Evolutionary conservation across 2,113 vertebrate genomes (phyloP).

Genomic region (Chaenogobius annularis): DNA sequence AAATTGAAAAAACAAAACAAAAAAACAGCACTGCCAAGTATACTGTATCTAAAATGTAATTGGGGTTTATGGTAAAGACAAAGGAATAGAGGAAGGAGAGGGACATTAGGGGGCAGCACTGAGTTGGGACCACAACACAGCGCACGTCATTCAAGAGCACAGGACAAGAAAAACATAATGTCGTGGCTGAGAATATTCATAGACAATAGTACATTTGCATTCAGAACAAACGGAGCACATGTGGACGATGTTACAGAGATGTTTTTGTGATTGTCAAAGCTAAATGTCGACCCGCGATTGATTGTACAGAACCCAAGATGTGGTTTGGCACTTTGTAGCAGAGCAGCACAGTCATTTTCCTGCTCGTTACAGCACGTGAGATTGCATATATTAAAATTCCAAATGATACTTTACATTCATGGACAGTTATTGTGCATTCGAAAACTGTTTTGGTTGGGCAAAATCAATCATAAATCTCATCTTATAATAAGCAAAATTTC

Average conservation of each 20-base stretch:
- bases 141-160: background rate
- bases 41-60: conserved; percentile 42
- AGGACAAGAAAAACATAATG: background rate
- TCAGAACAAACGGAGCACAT: conserved; percentile 2
- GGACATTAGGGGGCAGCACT: conserved; percentile 27
- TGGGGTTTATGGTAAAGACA: conserved; percentile 62
- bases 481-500: too few relatives aligned
- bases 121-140: conserved; percentile 21
- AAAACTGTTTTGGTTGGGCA: background rate
- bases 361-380: background rate
- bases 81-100: conserved; percentile 33
- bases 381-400: background rate
- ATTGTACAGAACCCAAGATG: background rate
- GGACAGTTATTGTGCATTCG: background rate
- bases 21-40: conserved; percentile 68
- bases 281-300: background rate
- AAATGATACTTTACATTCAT: background rate
- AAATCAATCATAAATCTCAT: too few relatives aligned
- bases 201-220: conserved; percentile 16
- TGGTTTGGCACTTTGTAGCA: conserved; percentile 2
- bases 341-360: background rate
- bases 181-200: conserved; percentile 1
- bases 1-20: conserved; percentile 62
- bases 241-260: conserved; percentile 1
- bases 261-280: conserved; percentile 2